Conservation (phyloP, 64 coral and sea anemone genomes). For the Dendrophyllia cribrosa region DNA sequence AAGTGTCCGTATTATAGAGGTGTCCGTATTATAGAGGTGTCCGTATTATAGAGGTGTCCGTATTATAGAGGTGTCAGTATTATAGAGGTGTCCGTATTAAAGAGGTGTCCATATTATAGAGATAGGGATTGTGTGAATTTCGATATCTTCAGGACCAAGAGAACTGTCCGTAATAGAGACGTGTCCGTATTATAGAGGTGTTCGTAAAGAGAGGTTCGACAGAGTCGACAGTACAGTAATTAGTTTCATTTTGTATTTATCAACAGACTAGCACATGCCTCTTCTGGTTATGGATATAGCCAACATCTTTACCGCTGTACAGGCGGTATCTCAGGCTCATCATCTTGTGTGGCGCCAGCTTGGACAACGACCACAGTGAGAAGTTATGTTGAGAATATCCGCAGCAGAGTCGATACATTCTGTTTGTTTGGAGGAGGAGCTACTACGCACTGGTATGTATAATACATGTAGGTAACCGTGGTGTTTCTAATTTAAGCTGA, state of each 20-base stretch:
- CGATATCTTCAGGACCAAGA: too few species aligned
- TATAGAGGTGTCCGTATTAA: background rate
- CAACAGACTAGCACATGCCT: slow-evolving; percentile 14
- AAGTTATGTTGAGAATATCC: slow-evolving; percentile 22
- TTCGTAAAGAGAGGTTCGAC: background rate
- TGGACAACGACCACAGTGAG: background rate
- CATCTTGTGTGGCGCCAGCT: slow-evolving; percentile 22
- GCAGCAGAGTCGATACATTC: slow-evolving; percentile 28
- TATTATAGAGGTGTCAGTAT: too few species aligned
- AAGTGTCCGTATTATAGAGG: background rate
- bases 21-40: too few species aligned
- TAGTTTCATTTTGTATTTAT: background rate
- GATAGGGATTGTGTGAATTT: too few species aligned
- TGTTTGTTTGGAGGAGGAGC: slow-evolving; percentile 30
- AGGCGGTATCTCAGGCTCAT: background rate
- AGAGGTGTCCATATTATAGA: background rate
- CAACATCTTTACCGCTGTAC: background rate
- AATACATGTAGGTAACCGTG: background rate
- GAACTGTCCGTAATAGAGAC: too few species aligned
- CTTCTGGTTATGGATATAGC: slow-evolving; percentile 11
- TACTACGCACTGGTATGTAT: background rate
- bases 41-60: background rate
- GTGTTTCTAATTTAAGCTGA: too few species aligned
- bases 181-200: background rate
- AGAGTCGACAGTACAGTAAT: background rate